Percentiles rank a stretch among this genome's conserved stretches.
Evolutionary conservation across 2,888 invertebrate species (phyloP).

Genomic region (Noctua janthe): DNA sequence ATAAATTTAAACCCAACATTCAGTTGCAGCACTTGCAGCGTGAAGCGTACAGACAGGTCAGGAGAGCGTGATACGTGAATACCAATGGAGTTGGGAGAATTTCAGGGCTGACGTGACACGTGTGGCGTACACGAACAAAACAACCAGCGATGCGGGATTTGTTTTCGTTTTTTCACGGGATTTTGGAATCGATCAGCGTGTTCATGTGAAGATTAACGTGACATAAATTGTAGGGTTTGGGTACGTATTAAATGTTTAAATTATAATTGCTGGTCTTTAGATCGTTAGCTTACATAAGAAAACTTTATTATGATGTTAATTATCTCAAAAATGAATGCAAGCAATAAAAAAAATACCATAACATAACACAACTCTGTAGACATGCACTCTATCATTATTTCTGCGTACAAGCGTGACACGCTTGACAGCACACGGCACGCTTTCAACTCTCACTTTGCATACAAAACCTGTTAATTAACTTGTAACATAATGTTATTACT

Average conservation of each 20-base stretch:
- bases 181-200: neutral
- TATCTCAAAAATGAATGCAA: neutral
- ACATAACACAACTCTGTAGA: neutral
- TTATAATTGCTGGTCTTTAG: no score
- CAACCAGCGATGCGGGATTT: neutral
- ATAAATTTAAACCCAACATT: neutral
- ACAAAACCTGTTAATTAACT: constrained; percentile 28
- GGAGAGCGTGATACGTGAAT: constrained; percentile 21
- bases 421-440: constrained; percentile 38
- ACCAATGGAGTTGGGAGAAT: constrained; percentile 1
- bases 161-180: no score
- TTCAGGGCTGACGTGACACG: neutral
- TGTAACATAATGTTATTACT: neutral
- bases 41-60: neutral
- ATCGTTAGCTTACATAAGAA: neutral
- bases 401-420: constrained; percentile 26
- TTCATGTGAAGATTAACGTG: neutral
- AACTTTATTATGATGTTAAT: neutral
- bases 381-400: constrained; percentile 31
- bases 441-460: constrained; percentile 24
- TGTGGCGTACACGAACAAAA: neutral
- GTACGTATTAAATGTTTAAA: no score
- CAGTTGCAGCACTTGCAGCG: neutral
- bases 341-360: neutral
- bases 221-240: no score